These are phyloP conservation scores for Lagopus leucura DNA, from an alignment of 2,113 vertebrate species.

Conservation along the genomic window DNA sequence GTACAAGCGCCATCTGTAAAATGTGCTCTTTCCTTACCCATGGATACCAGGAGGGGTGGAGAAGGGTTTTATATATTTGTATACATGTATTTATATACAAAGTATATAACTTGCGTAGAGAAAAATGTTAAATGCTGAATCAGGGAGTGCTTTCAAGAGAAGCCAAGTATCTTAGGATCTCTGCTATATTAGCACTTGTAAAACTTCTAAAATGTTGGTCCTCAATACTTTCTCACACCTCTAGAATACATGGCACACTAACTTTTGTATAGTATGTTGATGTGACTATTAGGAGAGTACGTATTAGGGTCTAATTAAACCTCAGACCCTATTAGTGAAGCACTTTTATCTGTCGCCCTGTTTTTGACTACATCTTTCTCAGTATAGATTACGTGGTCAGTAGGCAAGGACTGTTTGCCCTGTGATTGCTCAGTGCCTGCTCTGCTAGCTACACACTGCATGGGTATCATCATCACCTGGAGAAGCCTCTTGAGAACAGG, in stretches of 20 bases:
- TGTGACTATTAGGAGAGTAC: background rate
- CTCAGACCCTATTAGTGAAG: background rate
- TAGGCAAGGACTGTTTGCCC: background rate
- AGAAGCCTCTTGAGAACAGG: background rate
- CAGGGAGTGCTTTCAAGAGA: background rate
- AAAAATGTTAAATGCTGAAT: background rate
- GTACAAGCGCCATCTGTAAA: background rate
- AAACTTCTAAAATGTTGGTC: background rate
- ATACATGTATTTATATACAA: background rate
- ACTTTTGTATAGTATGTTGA: background rate
- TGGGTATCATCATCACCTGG: no score
- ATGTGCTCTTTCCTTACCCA: background rate
- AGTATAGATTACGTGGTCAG: background rate
- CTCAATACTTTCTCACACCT: background rate
- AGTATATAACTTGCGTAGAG: background rate
- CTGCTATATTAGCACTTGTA: background rate
- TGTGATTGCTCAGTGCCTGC: background rate
- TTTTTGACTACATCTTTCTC: background rate
- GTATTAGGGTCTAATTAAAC: background rate
- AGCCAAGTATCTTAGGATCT: background rate
- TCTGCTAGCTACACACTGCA: background rate
- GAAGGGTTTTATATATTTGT: background rate
- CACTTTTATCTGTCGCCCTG: background rate
- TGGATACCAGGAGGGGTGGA: rapidly evolving
- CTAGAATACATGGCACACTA: background rate